Conservation (phyloP, 2,888 invertebrate species). For the Eurytoma californica region DNA sequence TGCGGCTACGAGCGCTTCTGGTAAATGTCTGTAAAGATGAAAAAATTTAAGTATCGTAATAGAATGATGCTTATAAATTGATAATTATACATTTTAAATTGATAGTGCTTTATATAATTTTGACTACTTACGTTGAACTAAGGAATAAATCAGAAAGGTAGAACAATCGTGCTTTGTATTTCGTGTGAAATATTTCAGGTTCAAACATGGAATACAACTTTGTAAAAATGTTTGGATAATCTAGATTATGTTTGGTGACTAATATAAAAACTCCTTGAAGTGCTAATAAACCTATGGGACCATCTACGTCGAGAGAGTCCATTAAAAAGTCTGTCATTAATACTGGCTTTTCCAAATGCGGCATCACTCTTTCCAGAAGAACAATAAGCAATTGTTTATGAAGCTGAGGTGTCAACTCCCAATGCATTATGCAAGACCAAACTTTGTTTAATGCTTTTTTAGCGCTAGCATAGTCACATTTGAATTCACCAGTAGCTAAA, state of each 20-base stretch:
- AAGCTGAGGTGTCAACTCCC: slow-evolving; percentile 81
- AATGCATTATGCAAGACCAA: slow-evolving; percentile 86
- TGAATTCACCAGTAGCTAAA: slow-evolving; percentile 74
- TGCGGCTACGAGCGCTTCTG: slow-evolving; percentile 92
- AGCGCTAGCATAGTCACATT: slow-evolving; percentile 78
- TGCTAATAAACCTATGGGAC: slow-evolving; percentile 91
- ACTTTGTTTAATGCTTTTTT: slow-evolving; percentile 82
- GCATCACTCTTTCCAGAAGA: slow-evolving; percentile 88
- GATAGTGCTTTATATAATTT: too few relatives aligned
- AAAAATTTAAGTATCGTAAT: slow-evolving; percentile 11
- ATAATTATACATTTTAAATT: neutral
- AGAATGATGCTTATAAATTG: neutral
- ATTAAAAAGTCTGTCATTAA: slow-evolving; percentile 93
- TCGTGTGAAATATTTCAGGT: slow-evolving; percentile 92
- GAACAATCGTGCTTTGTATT: slow-evolving; percentile 91
- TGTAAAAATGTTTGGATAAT: slow-evolving; percentile 95
- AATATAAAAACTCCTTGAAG: slow-evolving; percentile 93
- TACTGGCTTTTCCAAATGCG: slow-evolving; percentile 87
- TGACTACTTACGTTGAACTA: slow-evolving; percentile 86
- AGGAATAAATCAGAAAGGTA: slow-evolving; percentile 93
- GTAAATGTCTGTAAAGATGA: slow-evolving; percentile 83
- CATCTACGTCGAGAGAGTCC: slow-evolving; percentile 90
- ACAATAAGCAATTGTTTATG: slow-evolving; percentile 88
- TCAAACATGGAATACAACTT: slow-evolving; percentile 97
- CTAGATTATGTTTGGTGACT: slow-evolving; percentile 93